Conservation (phyloP, 2,888 invertebrate species). For the Phragmatobia fuliginosa region DNA sequence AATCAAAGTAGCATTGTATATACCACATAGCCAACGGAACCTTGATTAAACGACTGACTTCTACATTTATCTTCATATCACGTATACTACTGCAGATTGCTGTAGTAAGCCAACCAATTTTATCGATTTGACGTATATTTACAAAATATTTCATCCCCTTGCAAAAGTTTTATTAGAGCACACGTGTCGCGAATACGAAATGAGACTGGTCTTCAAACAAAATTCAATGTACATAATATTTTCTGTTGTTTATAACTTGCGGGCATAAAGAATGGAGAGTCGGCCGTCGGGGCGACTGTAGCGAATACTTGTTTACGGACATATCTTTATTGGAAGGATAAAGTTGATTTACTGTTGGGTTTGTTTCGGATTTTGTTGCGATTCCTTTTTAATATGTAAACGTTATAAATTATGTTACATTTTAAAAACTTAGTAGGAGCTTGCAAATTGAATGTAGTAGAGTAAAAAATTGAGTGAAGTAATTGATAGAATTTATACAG, state of each 20-base stretch:
- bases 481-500: too few species aligned
- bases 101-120: constrained; percentile 40
- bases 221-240: constrained; percentile 54
- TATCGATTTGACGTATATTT: constrained; percentile 52
- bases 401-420: not conserved
- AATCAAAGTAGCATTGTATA: constrained; percentile 29
- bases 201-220: constrained; percentile 41
- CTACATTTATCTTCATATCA: constrained; percentile 41
- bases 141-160: constrained; percentile 54
- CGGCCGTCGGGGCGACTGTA: constrained; percentile 19
- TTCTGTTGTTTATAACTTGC: constrained; percentile 48
- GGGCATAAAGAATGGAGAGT: constrained; percentile 36
- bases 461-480: too few species aligned
- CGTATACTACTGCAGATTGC: constrained; percentile 38
- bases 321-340: constrained; percentile 25
- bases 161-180: constrained; percentile 62
- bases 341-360: constrained; percentile 26
- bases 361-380: not conserved
- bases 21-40: constrained; percentile 38
- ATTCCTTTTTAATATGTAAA: not conserved
- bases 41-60: constrained; percentile 20
- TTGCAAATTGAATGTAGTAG: not conserved
- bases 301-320: constrained; percentile 25
- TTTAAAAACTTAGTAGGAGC: not conserved
- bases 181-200: constrained; percentile 61